These are phyloP conservation scores for Apodemia zela DNA, from an alignment of 2,888 invertebrate genomes.

Conservation along the genomic window DNA sequence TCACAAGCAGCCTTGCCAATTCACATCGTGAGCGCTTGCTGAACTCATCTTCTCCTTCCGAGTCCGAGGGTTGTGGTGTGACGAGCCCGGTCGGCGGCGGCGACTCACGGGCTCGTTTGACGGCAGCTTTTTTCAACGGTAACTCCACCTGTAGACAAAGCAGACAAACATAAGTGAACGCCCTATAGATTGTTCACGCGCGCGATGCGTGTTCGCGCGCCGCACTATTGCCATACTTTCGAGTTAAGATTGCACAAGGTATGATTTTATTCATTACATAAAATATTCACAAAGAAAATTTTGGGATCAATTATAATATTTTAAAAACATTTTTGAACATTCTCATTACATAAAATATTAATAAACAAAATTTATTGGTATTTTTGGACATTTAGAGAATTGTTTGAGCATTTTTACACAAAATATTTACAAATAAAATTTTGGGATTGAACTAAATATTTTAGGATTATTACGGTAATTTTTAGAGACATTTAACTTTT, in stretches of 20 bases:
- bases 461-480: slow-evolving; percentile 16
- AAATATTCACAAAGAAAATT: slow-evolving; percentile 32
- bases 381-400: background rate
- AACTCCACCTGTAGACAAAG: slow-evolving; percentile 71
- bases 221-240: slow-evolving; percentile 56
- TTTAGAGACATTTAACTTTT: background rate
- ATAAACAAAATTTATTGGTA: too few species aligned
- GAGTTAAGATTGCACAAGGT: slow-evolving; percentile 53
- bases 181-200: slow-evolving; percentile 66
- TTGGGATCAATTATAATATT: slow-evolving; percentile 24
- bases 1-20: slow-evolving; percentile 74
- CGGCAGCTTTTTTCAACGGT: slow-evolving; percentile 63
- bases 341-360: background rate
- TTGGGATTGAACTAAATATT: slow-evolving; percentile 23
- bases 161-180: slow-evolving; percentile 62
- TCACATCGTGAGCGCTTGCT: slow-evolving; percentile 72
- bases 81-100: slow-evolving; percentile 69
- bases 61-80: slow-evolving; percentile 93
- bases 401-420: background rate
- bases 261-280: slow-evolving; percentile 30
- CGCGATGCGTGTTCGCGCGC: slow-evolving; percentile 63
- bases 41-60: slow-evolving; percentile 85
- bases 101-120: slow-evolving; percentile 58
- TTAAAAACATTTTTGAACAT: slow-evolving; percentile 16
- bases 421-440: too few species aligned